Evolutionary conservation across 2,888 invertebrate species (phyloP).

Genomic region (Tholera decimalis): DNA sequence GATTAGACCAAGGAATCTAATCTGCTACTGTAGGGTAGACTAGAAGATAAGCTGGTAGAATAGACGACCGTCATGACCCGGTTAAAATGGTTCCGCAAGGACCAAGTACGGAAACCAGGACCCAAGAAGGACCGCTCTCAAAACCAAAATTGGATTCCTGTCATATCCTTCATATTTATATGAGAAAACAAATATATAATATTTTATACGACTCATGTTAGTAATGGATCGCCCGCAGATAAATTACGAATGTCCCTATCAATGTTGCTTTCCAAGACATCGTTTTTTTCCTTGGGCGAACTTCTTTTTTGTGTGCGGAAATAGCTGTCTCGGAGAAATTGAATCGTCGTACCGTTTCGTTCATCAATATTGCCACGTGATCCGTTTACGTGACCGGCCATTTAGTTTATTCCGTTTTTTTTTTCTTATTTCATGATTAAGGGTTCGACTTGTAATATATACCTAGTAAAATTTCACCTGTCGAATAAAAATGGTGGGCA

Average conservation of each 20-base stretch:
- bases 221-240: background rate
- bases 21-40: no score
- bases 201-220: background rate
- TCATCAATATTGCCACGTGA: constrained; percentile 37
- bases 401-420: constrained; percentile 22
- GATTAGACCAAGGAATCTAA: no score
- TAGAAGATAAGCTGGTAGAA: no score
- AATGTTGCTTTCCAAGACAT: constrained; percentile 11
- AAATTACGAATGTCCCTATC: background rate
- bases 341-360: constrained; percentile 18
- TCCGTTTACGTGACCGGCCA: constrained; percentile 11
- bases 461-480: no score
- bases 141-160: background rate
- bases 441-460: no score
- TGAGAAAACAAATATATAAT: background rate
- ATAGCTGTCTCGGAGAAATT: constrained; percentile 29
- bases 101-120: no score
- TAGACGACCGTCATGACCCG: no score
- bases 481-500: no score
- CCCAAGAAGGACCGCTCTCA: background rate
- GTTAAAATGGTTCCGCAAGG: no score
- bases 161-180: background rate
- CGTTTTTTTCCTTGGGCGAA: background rate
- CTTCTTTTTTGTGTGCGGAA: constrained; percentile 12
- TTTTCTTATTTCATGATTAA: constrained; percentile 3